Evolutionary conservation across 2,797 vertebrate genomes (phyloP).

Genomic region (Podarcis lilfordi): DNA sequence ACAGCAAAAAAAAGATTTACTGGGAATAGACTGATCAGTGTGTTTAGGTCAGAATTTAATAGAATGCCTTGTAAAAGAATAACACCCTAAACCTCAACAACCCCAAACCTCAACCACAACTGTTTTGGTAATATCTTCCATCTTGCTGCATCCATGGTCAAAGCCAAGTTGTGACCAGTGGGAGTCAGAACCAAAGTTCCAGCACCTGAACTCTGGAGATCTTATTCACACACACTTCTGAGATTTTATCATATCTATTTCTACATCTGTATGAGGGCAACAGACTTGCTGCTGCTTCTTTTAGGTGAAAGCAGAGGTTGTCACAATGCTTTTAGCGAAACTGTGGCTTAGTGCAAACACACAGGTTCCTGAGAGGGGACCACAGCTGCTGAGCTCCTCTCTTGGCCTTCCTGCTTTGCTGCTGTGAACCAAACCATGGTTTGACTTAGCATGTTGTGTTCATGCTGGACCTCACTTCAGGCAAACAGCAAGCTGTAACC

Average conservation of each 20-base stretch:
- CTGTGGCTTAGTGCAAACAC: no score
- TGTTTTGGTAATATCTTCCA: neutral
- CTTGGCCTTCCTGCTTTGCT: no score
- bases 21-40: neutral
- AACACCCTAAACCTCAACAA: neutral
- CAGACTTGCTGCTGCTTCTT: neutral
- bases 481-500: no score
- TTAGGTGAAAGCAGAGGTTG: neutral
- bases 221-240: neutral
- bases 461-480: no score
- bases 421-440: no score
- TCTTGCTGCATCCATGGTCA: neutral
- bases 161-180: neutral
- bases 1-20: neutral
- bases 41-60: neutral
- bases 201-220: neutral
- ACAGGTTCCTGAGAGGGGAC: no score
- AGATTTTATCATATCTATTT: neutral
- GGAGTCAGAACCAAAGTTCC: neutral
- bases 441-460: no score
- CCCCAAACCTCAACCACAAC: fast-evolving
- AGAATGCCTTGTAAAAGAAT: fast-evolving
- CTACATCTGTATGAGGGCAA: neutral
- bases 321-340: neutral
- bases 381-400: no score